Base-by-base conservation (phyloP, 2,888 invertebrate genomes). In the Patella pellucida region DNA sequence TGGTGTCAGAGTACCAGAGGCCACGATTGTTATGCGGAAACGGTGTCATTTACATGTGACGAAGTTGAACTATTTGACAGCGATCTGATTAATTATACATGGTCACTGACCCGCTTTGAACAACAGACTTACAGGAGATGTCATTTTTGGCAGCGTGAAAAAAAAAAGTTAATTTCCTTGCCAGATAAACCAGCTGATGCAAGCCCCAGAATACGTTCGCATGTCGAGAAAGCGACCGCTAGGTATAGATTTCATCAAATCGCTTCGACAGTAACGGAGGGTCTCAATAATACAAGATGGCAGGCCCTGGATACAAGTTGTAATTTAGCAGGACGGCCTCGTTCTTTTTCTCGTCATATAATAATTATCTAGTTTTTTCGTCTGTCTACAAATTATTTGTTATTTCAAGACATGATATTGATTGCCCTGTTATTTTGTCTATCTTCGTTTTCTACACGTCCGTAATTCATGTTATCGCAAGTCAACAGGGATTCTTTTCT, bases 321-420 rank as follows among this genome's bases (percentile, higher is more conserved):
- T 62, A 62, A 62, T 62, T 62, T 62, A 62, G 19, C 62, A 62
- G 19, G 62, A 23, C 62, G 19, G 19, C 19, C 62, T 62, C 23
- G 62, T 23, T 62, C 23, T 12, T 62, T 62, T 62, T 62, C 19
- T 23, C 62, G 23, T 62, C 19, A 23, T 62, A 23, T 23, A 62
- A 62, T 62, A 62, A 62, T 23, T 23, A 62, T 19, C 23, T 62
- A 62, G 19, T 23, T 62, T 62, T 62, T 62, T 23, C 62, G 19
- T 62, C 62, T 62, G 62, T 62, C 62, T 62, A 62, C 62, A 62
- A 62, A 62, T 62, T 62, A 62, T 62, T 62, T 62, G 62, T 19
- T 23, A 62, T 62, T 62, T 62, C 62, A 62, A 62, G 62, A 62
- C 62, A 23, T 62, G 62, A 23, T 62, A 62, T 62, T 62, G 62